phyloP scores from a whole-genome alignment of 2,888 invertebrate species.

The Leuctra nigra region DNA sequence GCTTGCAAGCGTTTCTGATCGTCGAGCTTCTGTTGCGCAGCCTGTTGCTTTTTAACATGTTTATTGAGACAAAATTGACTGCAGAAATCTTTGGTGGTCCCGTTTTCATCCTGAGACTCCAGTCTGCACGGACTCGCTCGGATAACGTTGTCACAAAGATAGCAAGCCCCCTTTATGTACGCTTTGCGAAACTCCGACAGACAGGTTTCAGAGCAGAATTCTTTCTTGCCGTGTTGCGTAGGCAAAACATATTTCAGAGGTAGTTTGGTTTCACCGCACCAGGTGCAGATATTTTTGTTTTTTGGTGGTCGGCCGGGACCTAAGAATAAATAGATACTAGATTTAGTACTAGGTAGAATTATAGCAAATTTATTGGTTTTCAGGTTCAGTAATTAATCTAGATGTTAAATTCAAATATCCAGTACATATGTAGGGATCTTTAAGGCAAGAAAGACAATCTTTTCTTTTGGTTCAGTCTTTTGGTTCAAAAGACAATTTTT shows the following conservation, averaged over 20 bases:
- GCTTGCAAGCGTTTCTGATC: constrained; percentile 32
- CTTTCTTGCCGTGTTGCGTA: constrained; percentile 81
- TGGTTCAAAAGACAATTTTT: too few relatives aligned
- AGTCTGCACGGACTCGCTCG: constrained; percentile 59
- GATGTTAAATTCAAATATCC: too few relatives aligned
- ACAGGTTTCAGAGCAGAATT: constrained; percentile 88
- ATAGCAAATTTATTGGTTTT: too few relatives aligned
- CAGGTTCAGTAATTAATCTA: constrained; percentile 7
- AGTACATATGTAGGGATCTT: too few relatives aligned
- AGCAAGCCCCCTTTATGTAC: constrained; percentile 78
- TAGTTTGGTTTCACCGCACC: constrained; percentile 79
- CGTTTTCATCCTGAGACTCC: constrained; percentile 47
- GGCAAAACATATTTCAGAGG: constrained; percentile 81
- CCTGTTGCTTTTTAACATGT: constrained; percentile 64
- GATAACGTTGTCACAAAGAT: constrained; percentile 82
- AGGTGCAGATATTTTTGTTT: constrained; percentile 64
- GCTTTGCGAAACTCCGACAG: constrained; percentile 83
- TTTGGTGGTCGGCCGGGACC: constrained; percentile 72
- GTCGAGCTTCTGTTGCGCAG: constrained; percentile 47
- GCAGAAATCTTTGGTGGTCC: constrained; percentile 72
- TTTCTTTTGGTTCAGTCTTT: too few relatives aligned
- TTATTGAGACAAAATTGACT: constrained; percentile 77
- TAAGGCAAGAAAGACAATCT: too few relatives aligned
- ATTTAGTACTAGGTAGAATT: too few relatives aligned
- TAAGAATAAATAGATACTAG: constrained; percentile 12